Evolutionary conservation across 2,888 invertebrate species (phyloP).

Genomic region (Synanthedon tipuliformis): DNA sequence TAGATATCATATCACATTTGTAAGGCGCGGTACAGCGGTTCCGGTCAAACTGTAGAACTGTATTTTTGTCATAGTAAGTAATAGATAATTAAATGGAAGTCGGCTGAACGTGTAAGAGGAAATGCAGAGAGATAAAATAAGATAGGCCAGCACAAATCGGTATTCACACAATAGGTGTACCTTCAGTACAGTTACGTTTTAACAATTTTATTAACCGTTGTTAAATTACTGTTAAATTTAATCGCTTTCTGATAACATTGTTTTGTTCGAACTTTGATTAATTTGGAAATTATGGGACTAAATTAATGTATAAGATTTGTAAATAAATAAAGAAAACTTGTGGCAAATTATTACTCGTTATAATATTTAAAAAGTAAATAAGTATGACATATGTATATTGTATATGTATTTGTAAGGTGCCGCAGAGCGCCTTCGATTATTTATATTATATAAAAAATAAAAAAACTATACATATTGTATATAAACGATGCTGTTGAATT

Average conservation of each 20-base stretch:
- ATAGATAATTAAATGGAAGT: too few relatives aligned
- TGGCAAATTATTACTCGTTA: conserved; percentile 64
- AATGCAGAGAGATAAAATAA: too few relatives aligned
- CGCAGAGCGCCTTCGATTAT: conserved; percentile 6
- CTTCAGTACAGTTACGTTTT: conserved; percentile 39
- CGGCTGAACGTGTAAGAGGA: too few relatives aligned
- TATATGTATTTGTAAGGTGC: conserved; percentile 37
- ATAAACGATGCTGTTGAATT: conserved; percentile 67
- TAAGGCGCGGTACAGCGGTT: too few relatives aligned
- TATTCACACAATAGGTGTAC: too few relatives aligned
- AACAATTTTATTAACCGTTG: conserved; percentile 47
- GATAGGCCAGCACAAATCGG: too few relatives aligned
- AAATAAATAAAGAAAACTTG: conserved; percentile 59
- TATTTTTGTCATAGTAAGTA: too few relatives aligned
- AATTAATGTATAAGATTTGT: conserved; percentile 61
- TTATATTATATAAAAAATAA: conserved; percentile 27
- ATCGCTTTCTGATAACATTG: conserved; percentile 4
- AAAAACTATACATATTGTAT: conserved; percentile 65
- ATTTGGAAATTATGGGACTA: conserved; percentile 67
- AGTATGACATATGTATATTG: conserved; percentile 48
- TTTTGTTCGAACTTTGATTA: conserved; percentile 27
- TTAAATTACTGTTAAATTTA: conserved; percentile 9
- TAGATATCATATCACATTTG: too few relatives aligned
- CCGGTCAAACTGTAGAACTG: too few relatives aligned
- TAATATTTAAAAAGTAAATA: conserved; percentile 2